A percentile compares a stretch with the other conserved stretches of the same genome.
phyloP scores from a whole-genome alignment of 2,888 invertebrate species.

The Stegophylla sp. region DNA sequence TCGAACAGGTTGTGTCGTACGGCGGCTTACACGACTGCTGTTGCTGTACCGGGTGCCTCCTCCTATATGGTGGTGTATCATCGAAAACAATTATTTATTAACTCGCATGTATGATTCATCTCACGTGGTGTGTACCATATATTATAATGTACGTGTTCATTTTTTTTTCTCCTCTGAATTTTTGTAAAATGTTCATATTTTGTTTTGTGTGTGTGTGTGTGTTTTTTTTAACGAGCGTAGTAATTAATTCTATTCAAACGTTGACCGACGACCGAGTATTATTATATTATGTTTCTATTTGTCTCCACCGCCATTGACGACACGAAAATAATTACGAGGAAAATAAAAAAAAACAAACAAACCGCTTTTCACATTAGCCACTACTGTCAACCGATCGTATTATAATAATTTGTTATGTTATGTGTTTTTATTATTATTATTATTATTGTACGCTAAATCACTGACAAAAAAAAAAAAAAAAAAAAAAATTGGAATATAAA shows the following conservation, averaged over 20 bases:
- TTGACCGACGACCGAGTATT: neutral
- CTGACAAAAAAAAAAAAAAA: constrained; percentile 22
- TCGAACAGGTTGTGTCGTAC: too few species aligned
- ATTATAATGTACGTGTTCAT: neutral
- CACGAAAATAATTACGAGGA: constrained; percentile 11
- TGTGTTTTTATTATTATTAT: neutral
- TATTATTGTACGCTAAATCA: neutral
- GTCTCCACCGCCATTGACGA: neutral
- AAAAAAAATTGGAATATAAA: too few species aligned
- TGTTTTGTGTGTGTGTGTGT: neutral
- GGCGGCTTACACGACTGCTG: too few species aligned
- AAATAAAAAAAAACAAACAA: constrained; percentile 1
- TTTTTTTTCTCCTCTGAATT: neutral
- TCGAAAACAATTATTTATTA: constrained; percentile 9
- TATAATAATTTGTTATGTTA: neutral
- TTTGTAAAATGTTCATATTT: constrained; percentile 11
- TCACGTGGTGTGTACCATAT: too few species aligned
- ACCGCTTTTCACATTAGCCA: constrained; percentile 13
- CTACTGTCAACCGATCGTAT: constrained; percentile 7
- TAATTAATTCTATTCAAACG: constrained; percentile 31
- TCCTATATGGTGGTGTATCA: too few species aligned
- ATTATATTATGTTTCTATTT: neutral
- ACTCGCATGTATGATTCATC: neutral
- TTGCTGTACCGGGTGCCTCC: too few species aligned
- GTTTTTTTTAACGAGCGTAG: constrained; percentile 18